A percentile compares a stretch with the other conserved stretches of the same genome.
phyloP scores from a whole-genome alignment of 1,140 invertebrate species.

The Propsilocerus akamusi region DNA sequence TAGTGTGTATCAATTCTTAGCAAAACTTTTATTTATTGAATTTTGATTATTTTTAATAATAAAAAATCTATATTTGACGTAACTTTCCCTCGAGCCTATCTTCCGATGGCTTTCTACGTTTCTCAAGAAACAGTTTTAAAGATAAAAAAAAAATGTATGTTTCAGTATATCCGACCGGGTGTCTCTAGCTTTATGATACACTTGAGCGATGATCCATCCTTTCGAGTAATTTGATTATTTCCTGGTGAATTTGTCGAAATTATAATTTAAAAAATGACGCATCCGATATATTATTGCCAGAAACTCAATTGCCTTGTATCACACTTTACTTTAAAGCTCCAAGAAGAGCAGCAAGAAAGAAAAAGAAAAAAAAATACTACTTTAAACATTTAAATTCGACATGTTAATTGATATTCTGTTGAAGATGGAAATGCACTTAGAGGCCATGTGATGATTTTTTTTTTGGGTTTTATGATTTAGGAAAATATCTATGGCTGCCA shows the following conservation, averaged over 20 bases:
- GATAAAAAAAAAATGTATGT: background rate
- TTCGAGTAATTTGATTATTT: too few relatives aligned
- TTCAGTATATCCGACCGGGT: background rate
- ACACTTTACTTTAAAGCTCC: background rate
- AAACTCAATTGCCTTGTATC: too few relatives aligned
- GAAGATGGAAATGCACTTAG: background rate
- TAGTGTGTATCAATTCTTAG: background rate
- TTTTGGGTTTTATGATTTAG: too few relatives aligned
- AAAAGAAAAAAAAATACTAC: background rate
- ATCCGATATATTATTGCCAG: too few relatives aligned
- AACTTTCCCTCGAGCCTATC: background rate
- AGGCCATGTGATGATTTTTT: background rate
- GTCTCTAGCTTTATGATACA: too few relatives aligned
- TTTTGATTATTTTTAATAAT: background rate
- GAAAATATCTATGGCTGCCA: too few relatives aligned
- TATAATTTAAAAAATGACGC: too few relatives aligned
- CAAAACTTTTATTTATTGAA: background rate
- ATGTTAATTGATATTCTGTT: background rate
- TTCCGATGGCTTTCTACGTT: background rate
- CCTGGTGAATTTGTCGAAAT: too few relatives aligned
- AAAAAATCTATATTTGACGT: background rate
- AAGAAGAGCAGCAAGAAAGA: background rate
- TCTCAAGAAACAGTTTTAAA: background rate
- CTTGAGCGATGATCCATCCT: too few relatives aligned
- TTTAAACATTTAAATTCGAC: background rate